These are phyloP conservation scores for Galleria mellonella DNA, from an alignment of 1,140 invertebrate species.

Conservation along the genomic window DNA sequence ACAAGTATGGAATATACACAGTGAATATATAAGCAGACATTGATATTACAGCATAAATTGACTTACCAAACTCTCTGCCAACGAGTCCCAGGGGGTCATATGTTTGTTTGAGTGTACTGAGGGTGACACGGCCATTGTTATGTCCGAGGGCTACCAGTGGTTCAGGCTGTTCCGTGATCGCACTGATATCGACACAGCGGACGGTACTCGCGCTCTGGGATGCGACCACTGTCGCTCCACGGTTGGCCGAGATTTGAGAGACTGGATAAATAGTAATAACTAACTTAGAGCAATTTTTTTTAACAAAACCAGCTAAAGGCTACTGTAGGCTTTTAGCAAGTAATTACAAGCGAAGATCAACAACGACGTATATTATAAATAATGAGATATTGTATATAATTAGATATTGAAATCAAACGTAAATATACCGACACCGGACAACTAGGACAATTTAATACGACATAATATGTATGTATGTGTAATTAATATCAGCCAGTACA, in stretches of 20 bases:
- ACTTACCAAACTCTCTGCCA: conserved; percentile 86
- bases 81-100: conserved; percentile 80
- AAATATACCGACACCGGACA: no score
- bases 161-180: conserved; percentile 82
- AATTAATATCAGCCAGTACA: no score
- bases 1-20: no score
- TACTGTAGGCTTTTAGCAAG: not conserved
- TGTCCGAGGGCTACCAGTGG: conserved; percentile 89
- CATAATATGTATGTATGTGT: no score
- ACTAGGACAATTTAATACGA: no score
- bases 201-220: conserved; percentile 59
- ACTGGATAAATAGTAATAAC: conserved; percentile 66
- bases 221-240: conserved; percentile 80
- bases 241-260: conserved; percentile 79
- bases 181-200: conserved; percentile 79
- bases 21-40: conserved; percentile 19
- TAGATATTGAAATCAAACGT: no score
- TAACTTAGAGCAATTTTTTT: no score
- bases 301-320: no score
- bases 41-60: not conserved
- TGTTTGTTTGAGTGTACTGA: conserved; percentile 86
- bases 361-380: not conserved
- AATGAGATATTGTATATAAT: no score
- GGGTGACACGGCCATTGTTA: conserved; percentile 87
- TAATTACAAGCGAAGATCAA: not conserved